Evolutionary conservation across 30 jellyfish, hydroid and myxozoan species (phyloP).

Genomic region (Aurelia coerulea): DNA sequence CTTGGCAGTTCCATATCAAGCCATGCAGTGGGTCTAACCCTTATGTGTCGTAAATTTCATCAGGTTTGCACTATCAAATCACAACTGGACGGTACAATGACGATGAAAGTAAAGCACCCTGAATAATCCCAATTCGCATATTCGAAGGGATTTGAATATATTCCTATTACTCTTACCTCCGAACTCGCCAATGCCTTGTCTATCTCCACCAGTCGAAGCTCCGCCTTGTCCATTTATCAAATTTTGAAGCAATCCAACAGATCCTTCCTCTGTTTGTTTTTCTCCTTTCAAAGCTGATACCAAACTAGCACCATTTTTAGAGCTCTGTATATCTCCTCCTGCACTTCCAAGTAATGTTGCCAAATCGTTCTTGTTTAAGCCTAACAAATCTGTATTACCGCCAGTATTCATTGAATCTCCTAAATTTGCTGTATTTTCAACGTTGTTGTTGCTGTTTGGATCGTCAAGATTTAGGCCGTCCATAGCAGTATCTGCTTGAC

Average conservation of each 20-base stretch:
- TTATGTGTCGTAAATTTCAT: no score
- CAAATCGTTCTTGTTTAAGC: constrained; percentile 71
- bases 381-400: constrained; percentile 60
- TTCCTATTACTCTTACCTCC: constrained; percentile 61
- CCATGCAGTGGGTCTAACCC: no score
- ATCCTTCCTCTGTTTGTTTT: constrained; percentile 54
- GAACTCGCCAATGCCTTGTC: constrained; percentile 88
- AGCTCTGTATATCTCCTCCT: constrained; percentile 32
- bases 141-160: no score
- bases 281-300: constrained; percentile 38
- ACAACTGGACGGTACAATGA: no score
- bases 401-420: constrained; percentile 64
- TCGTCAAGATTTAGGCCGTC: constrained; percentile 58
- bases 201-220: constrained; percentile 72
- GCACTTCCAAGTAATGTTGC: constrained; percentile 59
- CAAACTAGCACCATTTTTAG: constrained; percentile 1
- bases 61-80: no score
- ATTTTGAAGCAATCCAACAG: constrained; percentile 58
- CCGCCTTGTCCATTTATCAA: constrained; percentile 42
- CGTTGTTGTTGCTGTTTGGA: constrained; percentile 44
- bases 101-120: no score
- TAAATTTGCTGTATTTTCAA: constrained; percentile 55
- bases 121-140: no score
- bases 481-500: constrained; percentile 35
- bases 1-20: no score